Evolutionary conservation across 2,797 vertebrate genomes (phyloP).

Genomic region (Sphenopsis melanotis): DNA sequence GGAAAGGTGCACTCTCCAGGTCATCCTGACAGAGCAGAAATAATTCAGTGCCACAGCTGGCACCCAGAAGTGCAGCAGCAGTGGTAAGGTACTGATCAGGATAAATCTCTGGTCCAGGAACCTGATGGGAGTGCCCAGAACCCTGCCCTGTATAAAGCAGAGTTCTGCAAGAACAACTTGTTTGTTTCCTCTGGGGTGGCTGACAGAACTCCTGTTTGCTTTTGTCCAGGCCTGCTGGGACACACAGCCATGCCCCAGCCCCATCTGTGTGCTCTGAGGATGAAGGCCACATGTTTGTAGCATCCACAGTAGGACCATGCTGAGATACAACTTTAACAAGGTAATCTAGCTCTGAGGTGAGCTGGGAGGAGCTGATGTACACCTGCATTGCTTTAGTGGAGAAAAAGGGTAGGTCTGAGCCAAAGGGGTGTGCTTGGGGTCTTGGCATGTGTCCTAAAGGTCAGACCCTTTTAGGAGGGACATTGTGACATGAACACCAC

Average conservation of each 20-base stretch:
- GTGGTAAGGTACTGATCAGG: neutral
- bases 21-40: neutral
- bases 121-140: neutral
- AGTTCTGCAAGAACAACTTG: neutral
- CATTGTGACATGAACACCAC: neutral
- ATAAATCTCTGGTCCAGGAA: neutral
- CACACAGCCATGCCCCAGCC: neutral
- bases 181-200: neutral
- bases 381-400: neutral
- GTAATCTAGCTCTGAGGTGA: neutral
- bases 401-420: neutral
- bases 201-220: neutral
- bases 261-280: neutral
- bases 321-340: neutral
- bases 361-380: neutral
- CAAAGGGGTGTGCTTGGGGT: neutral
- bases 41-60: fast-evolving
- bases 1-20: neutral
- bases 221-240: neutral
- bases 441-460: neutral
- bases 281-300: neutral
- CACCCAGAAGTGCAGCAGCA: neutral
- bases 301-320: too few species aligned
- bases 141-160: neutral
- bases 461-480: neutral